A percentile compares a stretch with the other conserved stretches of the same genome.
Conservation (phyloP, 2,888 invertebrate genomes). For the Cryptophagus acutangulus region DNA sequence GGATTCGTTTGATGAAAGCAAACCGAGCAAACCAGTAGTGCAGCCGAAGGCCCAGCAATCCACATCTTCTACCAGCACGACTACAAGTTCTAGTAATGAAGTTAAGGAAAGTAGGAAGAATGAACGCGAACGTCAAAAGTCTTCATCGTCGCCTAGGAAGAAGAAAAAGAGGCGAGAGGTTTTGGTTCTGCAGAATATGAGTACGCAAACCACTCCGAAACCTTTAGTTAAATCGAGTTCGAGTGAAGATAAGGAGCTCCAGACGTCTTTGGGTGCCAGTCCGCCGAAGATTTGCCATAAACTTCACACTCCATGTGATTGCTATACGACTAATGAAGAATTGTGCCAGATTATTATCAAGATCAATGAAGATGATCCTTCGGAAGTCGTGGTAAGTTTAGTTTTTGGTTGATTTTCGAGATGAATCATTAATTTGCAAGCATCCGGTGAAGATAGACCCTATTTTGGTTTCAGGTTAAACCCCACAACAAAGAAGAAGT, state of each 20-base stretch:
- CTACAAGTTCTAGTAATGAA: no score
- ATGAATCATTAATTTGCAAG: no score
- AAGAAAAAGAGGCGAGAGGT: slow-evolving; percentile 20
- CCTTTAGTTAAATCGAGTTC: not conserved
- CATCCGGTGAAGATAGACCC: no score
- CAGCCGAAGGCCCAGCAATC: slow-evolving; percentile 17
- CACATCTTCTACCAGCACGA: slow-evolving; percentile 9
- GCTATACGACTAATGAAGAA: slow-evolving; percentile 28
- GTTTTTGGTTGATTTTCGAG: no score
- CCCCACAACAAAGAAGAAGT: slow-evolving; percentile 14
- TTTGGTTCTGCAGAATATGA: slow-evolving; percentile 40
- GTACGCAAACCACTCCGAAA: slow-evolving; percentile 44
- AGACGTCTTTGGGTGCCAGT: not conserved
- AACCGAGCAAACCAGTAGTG: slow-evolving; percentile 11
- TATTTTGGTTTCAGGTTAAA: no score
- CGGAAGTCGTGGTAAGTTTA: slow-evolving; percentile 35
- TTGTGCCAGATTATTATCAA: slow-evolving; percentile 44
- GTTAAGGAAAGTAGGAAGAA: slow-evolving; percentile 11
- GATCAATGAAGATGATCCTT: slow-evolving; percentile 35
- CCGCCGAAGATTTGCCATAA: slow-evolving; percentile 15
- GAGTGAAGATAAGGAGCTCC: not conserved
- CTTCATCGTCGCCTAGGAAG: slow-evolving; percentile 19
- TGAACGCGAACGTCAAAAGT: slow-evolving; percentile 15
- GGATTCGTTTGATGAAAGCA: slow-evolving; percentile 23
- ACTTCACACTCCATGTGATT: slow-evolving; percentile 26